Percentiles rank a stretch among this genome's conserved stretches.
These are phyloP conservation scores for Ispidina picta DNA, from an alignment of 2,797 vertebrate species.

Conservation along the genomic window DNA sequence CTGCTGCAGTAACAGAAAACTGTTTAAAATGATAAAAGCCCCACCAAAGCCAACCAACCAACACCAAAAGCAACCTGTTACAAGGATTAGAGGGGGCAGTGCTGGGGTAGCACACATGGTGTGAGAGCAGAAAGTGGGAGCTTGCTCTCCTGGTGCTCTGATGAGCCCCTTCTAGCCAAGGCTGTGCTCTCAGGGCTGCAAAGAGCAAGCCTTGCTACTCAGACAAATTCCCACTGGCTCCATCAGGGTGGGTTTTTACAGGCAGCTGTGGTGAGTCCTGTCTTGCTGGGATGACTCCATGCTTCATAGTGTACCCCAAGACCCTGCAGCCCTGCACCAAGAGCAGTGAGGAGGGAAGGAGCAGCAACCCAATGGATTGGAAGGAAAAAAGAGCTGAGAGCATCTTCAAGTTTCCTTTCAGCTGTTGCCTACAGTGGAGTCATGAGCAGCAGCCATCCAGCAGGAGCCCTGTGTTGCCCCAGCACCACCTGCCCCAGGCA, in stretches of 20 bases:
- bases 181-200: background rate
- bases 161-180: accelerated
- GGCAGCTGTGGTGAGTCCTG: background rate
- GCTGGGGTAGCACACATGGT: accelerated
- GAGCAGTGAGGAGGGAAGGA: background rate
- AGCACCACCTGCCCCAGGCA: background rate
- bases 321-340: background rate
- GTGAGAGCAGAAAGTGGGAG: background rate
- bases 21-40: background rate
- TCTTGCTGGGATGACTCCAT: background rate
- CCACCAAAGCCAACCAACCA: background rate
- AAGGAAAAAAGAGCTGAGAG: background rate
- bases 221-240: background rate
- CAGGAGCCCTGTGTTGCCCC: background rate
- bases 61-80: background rate
- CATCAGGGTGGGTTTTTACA: accelerated
- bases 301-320: background rate
- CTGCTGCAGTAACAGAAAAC: background rate
- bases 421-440: background rate
- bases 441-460: background rate
- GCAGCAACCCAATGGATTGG: background rate
- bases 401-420: background rate
- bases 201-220: background rate
- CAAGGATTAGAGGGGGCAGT: background rate
- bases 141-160: background rate